A percentile compares a stretch with the other conserved stretches of the same genome.
Evolutionary conservation across 2,888 invertebrate species (phyloP).

Genomic region (Balanococcus diminutus): DNA sequence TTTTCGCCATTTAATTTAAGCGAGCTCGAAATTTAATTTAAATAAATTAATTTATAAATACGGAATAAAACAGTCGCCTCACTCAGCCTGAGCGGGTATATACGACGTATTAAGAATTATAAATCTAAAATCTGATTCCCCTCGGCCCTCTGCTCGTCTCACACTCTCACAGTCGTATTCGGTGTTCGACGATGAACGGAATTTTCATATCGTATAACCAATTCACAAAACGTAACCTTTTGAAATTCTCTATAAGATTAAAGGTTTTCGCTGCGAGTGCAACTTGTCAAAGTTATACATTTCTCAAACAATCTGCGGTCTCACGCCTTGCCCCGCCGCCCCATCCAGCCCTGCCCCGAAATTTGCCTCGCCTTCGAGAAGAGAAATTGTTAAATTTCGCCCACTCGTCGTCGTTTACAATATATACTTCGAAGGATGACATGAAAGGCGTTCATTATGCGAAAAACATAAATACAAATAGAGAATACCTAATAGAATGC

Average conservation of each 20-base stretch:
- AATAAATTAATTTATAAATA: too few relatives aligned
- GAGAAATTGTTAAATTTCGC: neutral
- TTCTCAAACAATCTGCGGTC: neutral
- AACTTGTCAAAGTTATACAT: neutral
- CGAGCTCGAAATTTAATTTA: too few relatives aligned
- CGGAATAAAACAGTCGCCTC: too few relatives aligned
- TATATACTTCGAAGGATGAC: neutral
- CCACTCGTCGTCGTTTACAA: neutral
- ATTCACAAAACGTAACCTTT: neutral
- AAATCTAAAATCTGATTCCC: neutral
- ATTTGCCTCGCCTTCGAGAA: neutral
- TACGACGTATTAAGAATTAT: neutral
- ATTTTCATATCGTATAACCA: neutral
- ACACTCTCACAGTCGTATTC: too few relatives aligned
- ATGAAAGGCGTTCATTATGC: neutral
- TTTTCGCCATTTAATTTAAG: neutral
- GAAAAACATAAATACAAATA: neutral
- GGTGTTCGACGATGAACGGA: neutral
- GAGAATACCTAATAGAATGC: neutral
- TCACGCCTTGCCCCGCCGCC: too few relatives aligned
- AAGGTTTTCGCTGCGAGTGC: neutral
- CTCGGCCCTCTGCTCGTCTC: too few relatives aligned
- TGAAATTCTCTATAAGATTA: neutral
- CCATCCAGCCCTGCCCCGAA: neutral
- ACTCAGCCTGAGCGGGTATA: too few relatives aligned